These are phyloP conservation scores for Chaetura pelagica DNA, from an alignment of 2,113 vertebrate species.

Conservation along the genomic window DNA sequence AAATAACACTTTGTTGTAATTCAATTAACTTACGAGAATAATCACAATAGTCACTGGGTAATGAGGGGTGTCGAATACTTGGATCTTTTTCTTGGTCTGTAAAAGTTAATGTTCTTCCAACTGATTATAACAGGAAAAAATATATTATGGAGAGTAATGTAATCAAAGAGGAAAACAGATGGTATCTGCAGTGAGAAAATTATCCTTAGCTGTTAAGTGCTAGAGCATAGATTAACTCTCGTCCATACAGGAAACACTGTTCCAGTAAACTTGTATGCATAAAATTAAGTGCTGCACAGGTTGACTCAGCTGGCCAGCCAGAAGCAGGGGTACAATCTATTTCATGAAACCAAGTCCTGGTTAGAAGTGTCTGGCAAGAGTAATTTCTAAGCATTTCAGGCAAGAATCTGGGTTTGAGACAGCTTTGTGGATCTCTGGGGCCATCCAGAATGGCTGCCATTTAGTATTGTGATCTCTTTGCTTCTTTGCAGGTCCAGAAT, in stretches of 20 bases:
- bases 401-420: neutral
- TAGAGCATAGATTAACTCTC: neutral
- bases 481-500: neutral
- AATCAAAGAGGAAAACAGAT: constrained; percentile 51
- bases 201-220: neutral
- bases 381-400: neutral
- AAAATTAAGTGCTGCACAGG: neutral
- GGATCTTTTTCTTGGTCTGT: neutral
- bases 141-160: neutral
- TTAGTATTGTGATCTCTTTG: neutral
- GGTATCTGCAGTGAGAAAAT: neutral
- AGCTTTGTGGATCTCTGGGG: neutral
- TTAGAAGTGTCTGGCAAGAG: neutral
- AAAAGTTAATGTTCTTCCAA: constrained; percentile 33
- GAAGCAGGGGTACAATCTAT: neutral
- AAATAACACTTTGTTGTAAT: neutral
- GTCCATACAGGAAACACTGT: neutral
- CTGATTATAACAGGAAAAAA: neutral
- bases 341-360: neutral
- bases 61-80: neutral
- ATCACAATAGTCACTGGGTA: neutral
- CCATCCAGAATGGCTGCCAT: neutral
- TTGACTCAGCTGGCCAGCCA: neutral
- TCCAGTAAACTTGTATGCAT: neutral
- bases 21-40: neutral